A percentile compares a stretch with the other conserved stretches of the same genome.
Conservation (phyloP, 2,888 invertebrate species). For the Pelosia muscerda region DNA sequence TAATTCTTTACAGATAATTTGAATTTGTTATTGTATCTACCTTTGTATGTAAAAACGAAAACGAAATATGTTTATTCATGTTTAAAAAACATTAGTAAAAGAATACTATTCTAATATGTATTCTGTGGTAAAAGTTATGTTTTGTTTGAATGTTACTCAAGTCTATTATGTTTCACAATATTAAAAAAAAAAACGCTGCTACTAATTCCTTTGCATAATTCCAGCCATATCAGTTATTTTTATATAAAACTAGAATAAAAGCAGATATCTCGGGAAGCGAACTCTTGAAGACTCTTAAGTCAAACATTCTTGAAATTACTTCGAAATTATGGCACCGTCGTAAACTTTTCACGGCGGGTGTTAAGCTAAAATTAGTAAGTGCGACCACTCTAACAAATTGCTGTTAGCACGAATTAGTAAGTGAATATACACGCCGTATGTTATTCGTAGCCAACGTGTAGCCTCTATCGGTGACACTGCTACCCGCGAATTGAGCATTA, state of each 20-base stretch:
- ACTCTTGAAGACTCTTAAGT: conserved; percentile 75
- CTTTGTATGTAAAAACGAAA: neutral
- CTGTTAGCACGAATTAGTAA: conserved; percentile 80
- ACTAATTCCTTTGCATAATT: conserved; percentile 36
- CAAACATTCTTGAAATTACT: conserved; percentile 83
- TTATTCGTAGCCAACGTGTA: conserved; percentile 62
- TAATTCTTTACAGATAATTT: neutral
- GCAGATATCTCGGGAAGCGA: conserved; percentile 68
- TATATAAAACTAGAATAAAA: conserved; percentile 71
- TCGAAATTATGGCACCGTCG: conserved; percentile 82
- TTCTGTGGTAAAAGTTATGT: neutral
- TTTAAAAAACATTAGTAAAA: no score
- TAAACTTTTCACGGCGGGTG: conserved; percentile 80
- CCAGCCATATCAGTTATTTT: conserved; percentile 51
- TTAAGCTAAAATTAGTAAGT: conserved; percentile 83
- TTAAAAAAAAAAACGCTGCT: neutral
- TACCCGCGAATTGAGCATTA: conserved; percentile 79
- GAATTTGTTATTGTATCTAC: neutral
- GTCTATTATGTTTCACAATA: neutral
- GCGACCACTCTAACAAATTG: conserved; percentile 80
- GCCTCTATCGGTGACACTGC: conserved; percentile 69
- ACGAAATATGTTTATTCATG: neutral
- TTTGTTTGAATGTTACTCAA: neutral
- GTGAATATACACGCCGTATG: conserved; percentile 74
- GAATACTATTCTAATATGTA: no score